Evolutionary conservation across 1,140 invertebrate genomes (phyloP), one percentile per base, ranked within the genome.

Genomic region (Brachionus asplanchnoidis): DNA sequence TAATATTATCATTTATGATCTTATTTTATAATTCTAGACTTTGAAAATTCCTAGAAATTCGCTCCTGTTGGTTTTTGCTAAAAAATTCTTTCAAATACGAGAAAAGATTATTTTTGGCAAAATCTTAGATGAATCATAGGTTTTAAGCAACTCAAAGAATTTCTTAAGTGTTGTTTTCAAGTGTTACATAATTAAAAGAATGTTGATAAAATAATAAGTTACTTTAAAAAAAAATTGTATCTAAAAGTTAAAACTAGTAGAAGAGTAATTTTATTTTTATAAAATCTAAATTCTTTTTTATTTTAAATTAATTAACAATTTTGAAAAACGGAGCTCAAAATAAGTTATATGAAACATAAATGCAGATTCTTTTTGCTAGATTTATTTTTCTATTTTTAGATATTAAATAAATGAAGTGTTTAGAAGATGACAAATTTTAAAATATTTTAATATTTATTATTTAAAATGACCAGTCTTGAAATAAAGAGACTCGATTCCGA

Each of bases 391-490:
- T 23, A 60, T 8, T 20, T 60, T 60, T 60, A 60, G 53, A 60
- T 60, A 60, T 23, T 60, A 11, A 60, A 53, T 53, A 53, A 14
- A 60, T 60, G 53, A 60, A 60, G 53, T 60, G 53, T 23, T 8
- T 26, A 7, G n/a, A 60, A 60, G 7, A 60, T 60, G 53, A 60
- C 20, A 60, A 20, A 9, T 60, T 8, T 6, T 60, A 60, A 8
- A 28, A 20, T 50, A 14, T 50, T 77, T 77, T 50, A 26, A 23
- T 50, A 23, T 11, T 14, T 50, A 11, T 1, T 50, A 26, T 14
- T 9, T 50, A 77, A 26, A 77, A 77, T 77, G 73, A 77, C 73
- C 26, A 77, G 73, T 77, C 32, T 77, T 20, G 73, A 50, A 12
- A 77, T 50, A 26, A 77, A 77, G 23, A 46, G 73, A 77, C 26